phyloP scores from a whole-genome alignment of 2,113 vertebrate genomes.

The Dipodomys stephensi region DNA sequence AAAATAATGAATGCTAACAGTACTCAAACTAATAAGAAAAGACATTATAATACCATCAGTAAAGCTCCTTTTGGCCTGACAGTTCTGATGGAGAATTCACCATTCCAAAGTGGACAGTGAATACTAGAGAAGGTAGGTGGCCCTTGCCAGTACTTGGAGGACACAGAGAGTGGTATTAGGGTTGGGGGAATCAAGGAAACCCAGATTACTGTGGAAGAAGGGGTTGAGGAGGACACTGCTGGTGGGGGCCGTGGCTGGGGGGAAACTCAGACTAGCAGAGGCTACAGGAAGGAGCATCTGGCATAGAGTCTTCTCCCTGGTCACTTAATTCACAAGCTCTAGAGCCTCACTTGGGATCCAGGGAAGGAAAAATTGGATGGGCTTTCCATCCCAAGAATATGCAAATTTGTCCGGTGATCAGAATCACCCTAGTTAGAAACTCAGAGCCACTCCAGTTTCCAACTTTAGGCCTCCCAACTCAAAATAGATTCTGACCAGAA shows the following conservation, averaged over 20 bases:
- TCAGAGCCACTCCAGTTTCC: neutral
- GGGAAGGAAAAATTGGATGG: neutral
- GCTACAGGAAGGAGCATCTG: accelerated
- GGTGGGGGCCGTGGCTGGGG: too few species aligned
- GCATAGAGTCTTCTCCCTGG: neutral
- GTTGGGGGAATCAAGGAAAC: neutral
- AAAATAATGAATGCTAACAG: too few species aligned
- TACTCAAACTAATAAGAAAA: neutral
- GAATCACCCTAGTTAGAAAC: neutral
- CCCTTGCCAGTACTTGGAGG: too few species aligned
- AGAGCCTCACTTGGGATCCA: neutral
- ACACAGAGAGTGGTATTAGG: accelerated
- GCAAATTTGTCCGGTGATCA: neutral
- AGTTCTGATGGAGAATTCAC: neutral
- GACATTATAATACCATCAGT: neutral
- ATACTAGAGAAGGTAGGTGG: too few species aligned
- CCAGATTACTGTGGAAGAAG: too few species aligned
- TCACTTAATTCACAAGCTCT: neutral
- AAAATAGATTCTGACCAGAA: neutral
- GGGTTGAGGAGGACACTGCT: too few species aligned
- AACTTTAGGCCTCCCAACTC: neutral
- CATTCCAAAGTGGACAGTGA: accelerated
- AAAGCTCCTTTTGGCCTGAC: neutral
- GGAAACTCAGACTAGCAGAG: accelerated
- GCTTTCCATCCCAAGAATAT: neutral